Evolutionary conservation across 2,888 invertebrate genomes (phyloP), one percentile per base, ranked within the genome.

Genomic region (Drosophila tanythrix): DNA sequence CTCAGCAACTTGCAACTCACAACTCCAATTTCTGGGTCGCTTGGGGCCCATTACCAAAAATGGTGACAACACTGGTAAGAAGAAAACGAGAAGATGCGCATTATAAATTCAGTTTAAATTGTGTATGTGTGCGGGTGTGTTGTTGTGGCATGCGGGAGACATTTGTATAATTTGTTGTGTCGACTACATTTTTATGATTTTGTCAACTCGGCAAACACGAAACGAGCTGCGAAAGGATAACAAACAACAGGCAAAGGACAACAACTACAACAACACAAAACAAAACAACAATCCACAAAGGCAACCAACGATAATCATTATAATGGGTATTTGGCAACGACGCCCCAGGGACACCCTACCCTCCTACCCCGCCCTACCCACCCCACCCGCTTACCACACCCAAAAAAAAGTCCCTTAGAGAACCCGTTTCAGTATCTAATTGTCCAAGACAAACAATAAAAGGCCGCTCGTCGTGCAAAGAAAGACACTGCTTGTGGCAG

Each of bases 131-230:
- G 21, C 13, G 11, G 2, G 13, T n/a, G 31, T 21, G 7, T 74
- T 40, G 53, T n/a, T 59, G 43, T 43, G 62, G 68, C 76, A 79
- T 68, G 68, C 61, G 81, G 79, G 76, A 88, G 81, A 88, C 86
- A 88, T 85, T 85, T 85, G 86, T 85, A 90, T 90, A 90, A 88
- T 88, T 85, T 90, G 90, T 88, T 85, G 87, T 81, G 74, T 78
- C 67, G 79, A 67, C 75, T 82, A 83, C 79, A 81, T 88, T 90
- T 86, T 86, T 90, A 86, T 90, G 85, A 86, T 86, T 86, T 88
- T 86, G 85, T 86, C 87, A 90, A 85, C 81, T 86, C 89, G 71
- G 81, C 90, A 65, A 72, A 67, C 72, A 72, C 59, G 51, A 79
- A 87, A 84, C 79, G 87, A 87, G 89, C 89, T 89, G 84, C 74